Evolutionary conservation across 2,888 invertebrate genomes (phyloP), one percentile per base, ranked within the genome.

Genomic region (Lacanobia oleracea): DNA sequence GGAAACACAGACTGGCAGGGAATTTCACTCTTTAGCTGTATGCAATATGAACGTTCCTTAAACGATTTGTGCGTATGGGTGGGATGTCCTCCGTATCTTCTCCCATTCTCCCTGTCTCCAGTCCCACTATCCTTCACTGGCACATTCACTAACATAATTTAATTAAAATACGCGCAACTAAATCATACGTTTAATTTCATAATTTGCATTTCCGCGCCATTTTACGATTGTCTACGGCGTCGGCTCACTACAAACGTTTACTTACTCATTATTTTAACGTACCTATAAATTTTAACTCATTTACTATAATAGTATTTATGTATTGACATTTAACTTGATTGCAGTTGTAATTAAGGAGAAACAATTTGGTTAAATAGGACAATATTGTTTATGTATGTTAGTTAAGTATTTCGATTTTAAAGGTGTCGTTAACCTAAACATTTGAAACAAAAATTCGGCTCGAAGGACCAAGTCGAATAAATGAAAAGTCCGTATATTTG

Each of bases 201-300:
- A 66, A 65, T 27, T 62, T 23, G n/a, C 40, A 45, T 61, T 54
- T 33, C 45, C 16, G 10, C 12, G 27, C 37, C 53, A 50, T 4
- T 62, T 75, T 50, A 66, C 43, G 33, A 63, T 60, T 56, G 16
- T 33, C 54, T 48, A 54, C 16, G 2, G 37, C 37, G 8, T 56
- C 60, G 66, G 75, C 14, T 23, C n/a, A 71, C 62, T 62, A 59
- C 53, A 68, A 72, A 67, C 59, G 45, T 21, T 14, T n/a, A 53
- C 18, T 54, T 67, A 59, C 5, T 50, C 61, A 56, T 56, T 54
- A 63, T 16, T 60, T 27, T 12, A 21, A 48, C 18, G 6, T 57
- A 53, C 62, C 23, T 2, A 53, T 57, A 57, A 57, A 57, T 43
- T 65, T 45, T 23, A 27, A 48, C 8, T 59, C 53, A 63, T 43